These are phyloP conservation scores for Venusia cambrica DNA, from an alignment of 2,888 invertebrate species.

Conservation along the genomic window DNA sequence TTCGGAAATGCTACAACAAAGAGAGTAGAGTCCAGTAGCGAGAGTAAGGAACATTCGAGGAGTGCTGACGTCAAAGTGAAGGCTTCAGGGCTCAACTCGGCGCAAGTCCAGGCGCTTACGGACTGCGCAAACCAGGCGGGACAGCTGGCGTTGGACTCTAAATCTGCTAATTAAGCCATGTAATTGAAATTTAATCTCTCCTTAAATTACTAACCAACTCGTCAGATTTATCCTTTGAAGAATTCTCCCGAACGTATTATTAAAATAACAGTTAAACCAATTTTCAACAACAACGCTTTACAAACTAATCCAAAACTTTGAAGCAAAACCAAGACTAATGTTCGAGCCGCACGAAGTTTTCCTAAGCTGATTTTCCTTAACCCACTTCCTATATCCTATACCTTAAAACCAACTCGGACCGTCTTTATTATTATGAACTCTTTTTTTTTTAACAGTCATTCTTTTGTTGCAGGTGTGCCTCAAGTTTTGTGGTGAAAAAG, in stretches of 20 bases:
- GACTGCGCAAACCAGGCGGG: conserved; percentile 75
- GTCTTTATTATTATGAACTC: conserved; percentile 2
- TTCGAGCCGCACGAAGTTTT: conserved; percentile 42
- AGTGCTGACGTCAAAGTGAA: conserved; percentile 76
- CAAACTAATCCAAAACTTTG: conserved; percentile 19
- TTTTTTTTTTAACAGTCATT: conserved; percentile 2
- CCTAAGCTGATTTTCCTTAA: conserved; percentile 21
- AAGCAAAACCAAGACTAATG: conserved; percentile 28
- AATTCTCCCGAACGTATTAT: conserved; percentile 20
- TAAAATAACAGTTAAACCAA: conserved; percentile 2
- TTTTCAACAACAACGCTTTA: conserved; percentile 5
- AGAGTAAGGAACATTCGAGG: conserved; percentile 72
- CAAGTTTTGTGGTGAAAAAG: conserved; percentile 69
- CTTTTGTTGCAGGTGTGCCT: conserved; percentile 73
- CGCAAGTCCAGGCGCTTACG: conserved; percentile 72
- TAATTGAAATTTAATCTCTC: conserved; percentile 43
- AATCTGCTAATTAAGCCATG: conserved; percentile 68
- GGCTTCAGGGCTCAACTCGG: conserved; percentile 67
- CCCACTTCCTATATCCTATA: conserved; percentile 10
- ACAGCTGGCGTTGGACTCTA: conserved; percentile 72
- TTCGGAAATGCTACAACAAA: conserved; percentile 71
- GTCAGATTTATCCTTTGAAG: conserved; percentile 15
- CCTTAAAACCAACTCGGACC: conserved; percentile 3
- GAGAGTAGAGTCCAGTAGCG: conserved; percentile 70
- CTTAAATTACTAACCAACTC: conserved; percentile 29